Percentiles rank a stretch among this genome's conserved stretches.
These are phyloP conservation scores for Smittia sp. DNA, from an alignment of 2,888 invertebrate genomes.

Conservation along the genomic window DNA sequence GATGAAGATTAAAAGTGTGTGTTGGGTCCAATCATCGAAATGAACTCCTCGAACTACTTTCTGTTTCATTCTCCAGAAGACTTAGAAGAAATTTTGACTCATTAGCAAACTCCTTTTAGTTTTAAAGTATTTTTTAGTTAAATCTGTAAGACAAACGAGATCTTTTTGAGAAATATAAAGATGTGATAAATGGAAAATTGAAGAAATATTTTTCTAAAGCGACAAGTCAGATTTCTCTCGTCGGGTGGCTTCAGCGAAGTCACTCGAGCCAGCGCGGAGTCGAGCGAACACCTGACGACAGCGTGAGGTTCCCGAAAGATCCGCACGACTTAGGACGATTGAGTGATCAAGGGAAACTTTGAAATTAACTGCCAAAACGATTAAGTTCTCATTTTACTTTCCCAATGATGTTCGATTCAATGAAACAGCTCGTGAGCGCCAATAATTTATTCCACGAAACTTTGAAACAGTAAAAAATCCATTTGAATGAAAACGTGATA, in stretches of 20 bases:
- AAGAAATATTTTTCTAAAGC: too few relatives aligned
- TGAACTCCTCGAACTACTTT: background rate
- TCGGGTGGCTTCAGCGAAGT: too few relatives aligned
- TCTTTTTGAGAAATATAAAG: too few relatives aligned
- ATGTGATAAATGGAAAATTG: too few relatives aligned
- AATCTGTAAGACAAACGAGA: background rate
- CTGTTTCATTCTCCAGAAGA: background rate
- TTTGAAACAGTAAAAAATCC: slow-evolving; percentile 7
- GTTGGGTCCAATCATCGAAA: slow-evolving; percentile 17
- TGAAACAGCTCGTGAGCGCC: background rate
- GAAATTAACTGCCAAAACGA: background rate
- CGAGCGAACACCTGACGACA: too few relatives aligned
- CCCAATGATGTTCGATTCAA: background rate
- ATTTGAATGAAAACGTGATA: slow-evolving; percentile 16
- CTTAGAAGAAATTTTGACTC: slow-evolving; percentile 1
- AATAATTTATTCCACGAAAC: background rate
- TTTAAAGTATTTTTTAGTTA: background rate
- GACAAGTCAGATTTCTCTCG: too few relatives aligned
- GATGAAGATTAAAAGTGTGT: background rate
- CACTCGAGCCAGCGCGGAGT: too few relatives aligned
- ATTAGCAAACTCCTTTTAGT: too few relatives aligned
- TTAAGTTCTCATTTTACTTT: slow-evolving; percentile 3
- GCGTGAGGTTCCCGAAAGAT: too few relatives aligned
- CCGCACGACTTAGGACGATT: background rate
- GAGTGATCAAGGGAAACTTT: background rate